Evolutionary conservation across 2,113 vertebrate species (phyloP).

Genomic region (Monarcha castaneiventris): DNA sequence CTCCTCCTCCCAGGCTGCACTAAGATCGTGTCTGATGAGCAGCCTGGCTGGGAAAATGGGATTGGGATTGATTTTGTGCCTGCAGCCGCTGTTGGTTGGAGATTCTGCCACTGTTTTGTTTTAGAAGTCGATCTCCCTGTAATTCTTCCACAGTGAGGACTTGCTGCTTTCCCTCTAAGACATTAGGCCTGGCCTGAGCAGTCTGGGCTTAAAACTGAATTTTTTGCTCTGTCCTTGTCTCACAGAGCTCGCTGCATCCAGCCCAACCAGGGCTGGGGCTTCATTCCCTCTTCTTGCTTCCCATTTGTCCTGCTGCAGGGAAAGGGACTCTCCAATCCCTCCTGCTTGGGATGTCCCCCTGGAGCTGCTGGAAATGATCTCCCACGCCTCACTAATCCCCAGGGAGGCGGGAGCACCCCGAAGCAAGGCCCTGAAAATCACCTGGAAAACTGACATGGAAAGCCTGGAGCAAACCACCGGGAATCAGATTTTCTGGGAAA

Average conservation of each 20-base stretch:
- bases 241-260: neutral
- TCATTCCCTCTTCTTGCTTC: neutral
- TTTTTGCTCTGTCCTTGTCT: neutral
- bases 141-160: neutral
- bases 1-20: neutral
- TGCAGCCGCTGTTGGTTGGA: neutral
- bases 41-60: neutral
- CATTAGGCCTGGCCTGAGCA: neutral
- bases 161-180: neutral
- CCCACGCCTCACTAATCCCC: too few species aligned
- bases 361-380: neutral
- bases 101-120: neutral
- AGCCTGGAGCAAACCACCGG: neutral
- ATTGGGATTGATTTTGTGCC: neutral
- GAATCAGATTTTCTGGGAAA: neutral
- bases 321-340: neutral
- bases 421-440: neutral
- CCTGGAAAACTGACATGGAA: neutral
- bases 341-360: too few species aligned
- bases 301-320: neutral
- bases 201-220: neutral
- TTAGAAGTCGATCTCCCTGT: neutral
- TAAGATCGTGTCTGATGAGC: neutral
- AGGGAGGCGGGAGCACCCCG: neutral
- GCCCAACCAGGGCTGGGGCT: rapidly evolving